Percentiles rank a stretch among this genome's conserved stretches.
These are phyloP conservation scores for Anseranas semipalmata DNA, from an alignment of 2,113 vertebrate species.

Conservation along the genomic window DNA sequence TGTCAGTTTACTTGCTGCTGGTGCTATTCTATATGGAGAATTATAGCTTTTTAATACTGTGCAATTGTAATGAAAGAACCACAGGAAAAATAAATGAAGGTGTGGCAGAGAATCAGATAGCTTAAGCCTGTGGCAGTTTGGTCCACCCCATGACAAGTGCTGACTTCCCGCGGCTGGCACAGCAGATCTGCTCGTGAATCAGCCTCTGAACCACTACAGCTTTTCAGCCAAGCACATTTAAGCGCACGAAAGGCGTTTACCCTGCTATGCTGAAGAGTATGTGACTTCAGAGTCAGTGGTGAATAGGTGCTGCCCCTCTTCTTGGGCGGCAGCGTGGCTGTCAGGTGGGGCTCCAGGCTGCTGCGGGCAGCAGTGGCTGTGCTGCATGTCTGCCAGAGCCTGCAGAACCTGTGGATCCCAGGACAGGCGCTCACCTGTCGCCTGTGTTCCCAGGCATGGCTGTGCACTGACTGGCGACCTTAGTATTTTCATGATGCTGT, in stretches of 20 bases:
- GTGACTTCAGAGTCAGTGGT: rapidly evolving
- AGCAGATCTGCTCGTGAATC: rapidly evolving
- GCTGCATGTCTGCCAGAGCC: background rate
- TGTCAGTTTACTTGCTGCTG: conserved; percentile 18
- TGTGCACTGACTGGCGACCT: background rate
- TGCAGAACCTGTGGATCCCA: background rate
- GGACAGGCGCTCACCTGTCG: background rate
- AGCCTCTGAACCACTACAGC: background rate
- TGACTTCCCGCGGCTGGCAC: background rate
- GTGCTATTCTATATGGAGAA: background rate
- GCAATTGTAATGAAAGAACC: background rate
- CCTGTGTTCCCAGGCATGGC: background rate
- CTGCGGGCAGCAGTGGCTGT: background rate
- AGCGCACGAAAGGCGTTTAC: background rate
- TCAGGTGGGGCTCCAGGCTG: background rate
- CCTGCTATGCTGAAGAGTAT: background rate
- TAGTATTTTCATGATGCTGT: background rate
- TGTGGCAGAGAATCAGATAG: background rate
- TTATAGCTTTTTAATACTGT: background rate
- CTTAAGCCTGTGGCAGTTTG: background rate
- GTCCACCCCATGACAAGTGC: background rate
- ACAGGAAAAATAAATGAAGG: background rate
- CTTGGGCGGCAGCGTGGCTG: background rate
- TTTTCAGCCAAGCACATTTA: background rate
- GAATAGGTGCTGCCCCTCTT: background rate